Conservation (phyloP, 2,113 vertebrate species). For the Condylura cristata region DNA sequence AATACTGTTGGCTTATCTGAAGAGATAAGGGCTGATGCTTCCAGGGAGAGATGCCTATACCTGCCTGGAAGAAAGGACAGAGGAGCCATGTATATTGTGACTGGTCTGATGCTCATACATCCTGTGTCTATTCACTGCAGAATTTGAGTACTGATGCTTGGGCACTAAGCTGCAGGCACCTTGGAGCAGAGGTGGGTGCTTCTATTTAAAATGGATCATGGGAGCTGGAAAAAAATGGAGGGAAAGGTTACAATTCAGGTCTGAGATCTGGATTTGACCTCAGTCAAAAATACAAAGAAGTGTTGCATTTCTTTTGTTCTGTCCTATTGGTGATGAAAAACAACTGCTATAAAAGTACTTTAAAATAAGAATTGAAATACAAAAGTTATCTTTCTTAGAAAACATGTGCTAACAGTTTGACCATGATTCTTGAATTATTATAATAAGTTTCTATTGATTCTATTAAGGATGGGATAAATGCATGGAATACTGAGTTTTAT, state of each 20-base stretch:
- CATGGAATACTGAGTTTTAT: background rate
- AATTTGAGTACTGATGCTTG: background rate
- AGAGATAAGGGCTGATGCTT: background rate
- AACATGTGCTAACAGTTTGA: background rate
- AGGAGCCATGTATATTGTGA: background rate
- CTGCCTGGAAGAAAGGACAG: background rate
- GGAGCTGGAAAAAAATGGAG: background rate
- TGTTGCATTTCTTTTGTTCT: background rate
- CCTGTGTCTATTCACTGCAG: background rate
- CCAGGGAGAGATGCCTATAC: background rate
- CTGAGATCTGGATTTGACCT: background rate
- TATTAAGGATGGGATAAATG: background rate
- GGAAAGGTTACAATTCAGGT: background rate
- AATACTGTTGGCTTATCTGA: background rate
- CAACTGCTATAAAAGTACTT: background rate
- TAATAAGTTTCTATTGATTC: background rate
- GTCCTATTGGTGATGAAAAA: background rate
- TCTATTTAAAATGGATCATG: background rate
- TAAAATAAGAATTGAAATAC: background rate
- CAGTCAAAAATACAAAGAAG: background rate
- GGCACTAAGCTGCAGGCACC: background rate
- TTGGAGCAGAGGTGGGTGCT: background rate
- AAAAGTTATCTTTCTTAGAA: background rate
- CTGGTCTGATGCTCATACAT: background rate
- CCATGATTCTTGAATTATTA: background rate